phyloP scores from a whole-genome alignment of 2,113 vertebrate genomes.

The Nyctereutes procyonoides region DNA sequence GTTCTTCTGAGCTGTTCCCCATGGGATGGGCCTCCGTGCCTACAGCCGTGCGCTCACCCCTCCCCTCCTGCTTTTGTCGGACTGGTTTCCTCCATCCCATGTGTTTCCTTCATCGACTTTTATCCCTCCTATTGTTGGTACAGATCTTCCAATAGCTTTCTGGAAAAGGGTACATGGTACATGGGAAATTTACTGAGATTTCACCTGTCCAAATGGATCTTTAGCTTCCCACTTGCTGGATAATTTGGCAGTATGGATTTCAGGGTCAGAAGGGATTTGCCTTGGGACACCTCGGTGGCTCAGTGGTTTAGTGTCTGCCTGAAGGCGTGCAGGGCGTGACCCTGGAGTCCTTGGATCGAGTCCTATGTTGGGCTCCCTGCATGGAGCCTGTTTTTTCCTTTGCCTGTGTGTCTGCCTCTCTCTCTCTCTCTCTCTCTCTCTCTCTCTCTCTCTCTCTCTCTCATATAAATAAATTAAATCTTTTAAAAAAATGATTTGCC shows the following conservation, averaged over 20 bases:
- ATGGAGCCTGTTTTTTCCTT: no score
- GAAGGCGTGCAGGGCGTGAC: no score
- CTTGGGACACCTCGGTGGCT: no score
- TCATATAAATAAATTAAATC: no score
- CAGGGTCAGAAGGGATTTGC: not conserved
- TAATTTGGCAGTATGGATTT: not conserved
- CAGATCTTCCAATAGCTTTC: not conserved
- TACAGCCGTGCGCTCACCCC: not conserved
- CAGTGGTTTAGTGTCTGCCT: no score
- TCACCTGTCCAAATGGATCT: not conserved
- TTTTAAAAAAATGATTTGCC: not conserved
- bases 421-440: no score
- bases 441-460: no score
- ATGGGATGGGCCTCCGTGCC: no score
- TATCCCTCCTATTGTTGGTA: not conserved
- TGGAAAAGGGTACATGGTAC: not conserved
- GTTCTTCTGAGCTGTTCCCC: not conserved
- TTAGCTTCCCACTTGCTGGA: not conserved
- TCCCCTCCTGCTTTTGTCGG: fast-evolving
- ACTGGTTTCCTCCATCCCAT: not conserved
- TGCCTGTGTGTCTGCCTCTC: no score
- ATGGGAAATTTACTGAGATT: not conserved
- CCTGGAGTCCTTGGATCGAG: no score
- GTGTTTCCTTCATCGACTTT: not conserved
- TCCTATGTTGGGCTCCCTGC: no score